phyloP scores from a whole-genome alignment of 1,140 invertebrate genomes.

The Drosophila eugracilis region DNA sequence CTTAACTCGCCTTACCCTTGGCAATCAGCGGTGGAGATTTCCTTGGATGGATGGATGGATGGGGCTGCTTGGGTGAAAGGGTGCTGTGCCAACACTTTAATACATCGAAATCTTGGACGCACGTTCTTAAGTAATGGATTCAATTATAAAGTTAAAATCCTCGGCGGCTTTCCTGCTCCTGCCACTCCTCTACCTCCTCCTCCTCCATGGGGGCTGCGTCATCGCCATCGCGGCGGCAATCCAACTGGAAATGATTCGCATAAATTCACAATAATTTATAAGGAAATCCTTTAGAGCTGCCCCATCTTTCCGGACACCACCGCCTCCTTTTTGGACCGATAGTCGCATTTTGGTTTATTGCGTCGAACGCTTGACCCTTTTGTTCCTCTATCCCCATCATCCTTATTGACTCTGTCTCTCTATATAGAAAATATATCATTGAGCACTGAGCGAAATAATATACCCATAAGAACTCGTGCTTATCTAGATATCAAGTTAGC shows the following conservation, averaged over 20 bases:
- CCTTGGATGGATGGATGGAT: constrained; percentile 1
- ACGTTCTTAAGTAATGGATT: constrained; percentile 82
- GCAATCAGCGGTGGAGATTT: constrained; percentile 52
- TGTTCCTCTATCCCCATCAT: constrained; percentile 64
- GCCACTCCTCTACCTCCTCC: background rate
- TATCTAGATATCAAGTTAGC: no score
- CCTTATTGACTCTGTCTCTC: constrained; percentile 63
- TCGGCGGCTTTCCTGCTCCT: constrained; percentile 54
- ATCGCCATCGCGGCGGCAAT: constrained; percentile 57
- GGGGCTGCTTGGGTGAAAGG: background rate
- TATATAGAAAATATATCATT: constrained; percentile 54
- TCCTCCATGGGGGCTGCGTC: constrained; percentile 18
- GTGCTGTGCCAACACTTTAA: constrained; percentile 64
- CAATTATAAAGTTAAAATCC: constrained; percentile 83
- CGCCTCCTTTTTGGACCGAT: constrained; percentile 40
- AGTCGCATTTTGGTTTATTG: constrained; percentile 70
- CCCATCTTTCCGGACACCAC: constrained; percentile 23
- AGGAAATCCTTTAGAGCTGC: constrained; percentile 71
- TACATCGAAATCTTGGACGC: constrained; percentile 78
- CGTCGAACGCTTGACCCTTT: constrained; percentile 74
- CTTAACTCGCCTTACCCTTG: constrained; percentile 64
- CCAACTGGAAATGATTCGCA: constrained; percentile 81
- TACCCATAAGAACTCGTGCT: no score
- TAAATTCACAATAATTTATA: constrained; percentile 84
- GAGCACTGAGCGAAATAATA: constrained; percentile 14